Conservation (phyloP, 2,797 vertebrate species). For the Halcyon chelicuti region DNA sequence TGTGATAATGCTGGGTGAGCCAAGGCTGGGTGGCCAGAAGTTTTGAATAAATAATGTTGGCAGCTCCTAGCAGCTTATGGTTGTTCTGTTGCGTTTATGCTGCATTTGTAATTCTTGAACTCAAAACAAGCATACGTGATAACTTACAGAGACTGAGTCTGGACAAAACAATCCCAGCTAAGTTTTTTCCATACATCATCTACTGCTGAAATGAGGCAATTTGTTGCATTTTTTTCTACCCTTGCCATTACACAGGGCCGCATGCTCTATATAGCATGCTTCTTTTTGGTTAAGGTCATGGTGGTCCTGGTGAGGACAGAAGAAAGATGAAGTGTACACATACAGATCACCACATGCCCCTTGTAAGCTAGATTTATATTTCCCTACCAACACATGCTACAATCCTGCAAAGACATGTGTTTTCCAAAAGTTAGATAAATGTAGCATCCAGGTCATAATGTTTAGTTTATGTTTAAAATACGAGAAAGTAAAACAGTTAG, state of each 20-base stretch:
- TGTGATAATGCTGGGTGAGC: conserved; percentile 67
- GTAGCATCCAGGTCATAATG: background rate
- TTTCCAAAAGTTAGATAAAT: background rate
- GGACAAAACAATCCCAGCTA: background rate
- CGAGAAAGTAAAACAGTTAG: background rate
- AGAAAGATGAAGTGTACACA: background rate
- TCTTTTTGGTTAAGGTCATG: background rate
- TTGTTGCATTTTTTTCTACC: background rate
- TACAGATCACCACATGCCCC: background rate
- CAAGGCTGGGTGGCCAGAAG: conserved; percentile 46
- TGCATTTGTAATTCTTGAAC: conserved; percentile 19
- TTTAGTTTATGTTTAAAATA: background rate
- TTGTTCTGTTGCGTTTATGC: conserved; percentile 16
- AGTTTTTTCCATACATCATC: background rate
- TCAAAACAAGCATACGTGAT: background rate
- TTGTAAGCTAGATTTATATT: background rate
- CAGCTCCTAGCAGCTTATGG: conserved; percentile 49
- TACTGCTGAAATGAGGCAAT: background rate
- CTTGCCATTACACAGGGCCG: background rate
- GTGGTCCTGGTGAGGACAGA: background rate
- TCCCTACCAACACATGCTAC: background rate
- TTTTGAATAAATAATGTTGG: conserved; percentile 63
- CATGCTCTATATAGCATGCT: background rate
- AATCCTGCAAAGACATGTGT: background rate
- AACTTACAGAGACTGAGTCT: conserved; percentile 1